phyloP scores from a whole-genome alignment of 2,113 vertebrate genomes.

The Clarias gariepinus region DNA sequence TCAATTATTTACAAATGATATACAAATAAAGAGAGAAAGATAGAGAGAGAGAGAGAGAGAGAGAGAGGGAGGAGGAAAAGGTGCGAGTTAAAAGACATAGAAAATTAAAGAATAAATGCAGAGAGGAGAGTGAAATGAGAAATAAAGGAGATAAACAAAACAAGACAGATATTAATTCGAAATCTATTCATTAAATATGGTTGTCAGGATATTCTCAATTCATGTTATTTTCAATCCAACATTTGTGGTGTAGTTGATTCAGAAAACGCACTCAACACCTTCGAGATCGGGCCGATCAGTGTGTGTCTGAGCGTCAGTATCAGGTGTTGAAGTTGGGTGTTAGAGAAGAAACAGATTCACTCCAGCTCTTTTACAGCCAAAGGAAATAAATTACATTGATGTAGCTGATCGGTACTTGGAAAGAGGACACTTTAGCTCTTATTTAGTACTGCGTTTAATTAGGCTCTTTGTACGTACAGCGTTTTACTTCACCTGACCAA shows the following conservation, averaged over 20 bases:
- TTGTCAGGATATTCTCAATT: background rate
- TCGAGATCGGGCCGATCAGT: background rate
- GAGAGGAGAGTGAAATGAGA: background rate
- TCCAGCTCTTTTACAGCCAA: background rate
- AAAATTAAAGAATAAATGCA: background rate
- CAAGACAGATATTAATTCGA: no score
- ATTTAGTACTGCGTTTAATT: background rate
- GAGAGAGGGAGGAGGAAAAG: background rate
- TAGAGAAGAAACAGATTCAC: background rate
- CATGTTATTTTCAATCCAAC: background rate
- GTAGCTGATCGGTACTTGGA: background rate
- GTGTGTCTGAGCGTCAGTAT: background rate
- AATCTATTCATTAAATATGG: background rate
- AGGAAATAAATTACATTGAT: background rate
- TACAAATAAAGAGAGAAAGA: background rate
- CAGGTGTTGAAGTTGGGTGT: background rate
- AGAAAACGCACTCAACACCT: background rate
- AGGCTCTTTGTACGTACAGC: background rate
- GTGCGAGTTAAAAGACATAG: background rate
- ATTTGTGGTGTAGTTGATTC: background rate
- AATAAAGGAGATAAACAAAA: background rate
- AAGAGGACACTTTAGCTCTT: background rate
- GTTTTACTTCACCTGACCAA: background rate
- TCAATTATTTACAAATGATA: slow-evolving; percentile 20
- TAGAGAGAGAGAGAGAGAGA: background rate